Evolutionary conservation across 2,888 invertebrate species (phyloP).

Genomic region (Phanerotoma sp.): DNA sequence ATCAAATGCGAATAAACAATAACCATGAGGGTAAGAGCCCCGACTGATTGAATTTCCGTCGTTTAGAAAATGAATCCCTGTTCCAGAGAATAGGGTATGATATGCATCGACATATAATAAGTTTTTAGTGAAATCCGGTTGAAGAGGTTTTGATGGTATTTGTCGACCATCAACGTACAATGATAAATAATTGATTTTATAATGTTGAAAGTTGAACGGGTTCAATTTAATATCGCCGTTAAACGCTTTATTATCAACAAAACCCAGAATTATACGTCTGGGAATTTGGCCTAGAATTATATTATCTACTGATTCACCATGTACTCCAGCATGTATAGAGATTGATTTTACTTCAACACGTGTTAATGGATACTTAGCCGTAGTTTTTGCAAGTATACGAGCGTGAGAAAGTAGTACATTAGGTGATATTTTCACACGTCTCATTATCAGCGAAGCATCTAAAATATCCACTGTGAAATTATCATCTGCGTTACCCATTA

Average conservation of each 20-base stretch:
- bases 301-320: constrained; percentile 40
- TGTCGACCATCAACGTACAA: neutral
- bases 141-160: constrained; percentile 2
- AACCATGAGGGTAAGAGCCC: too few species aligned
- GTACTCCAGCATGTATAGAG: constrained; percentile 33
- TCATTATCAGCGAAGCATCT: constrained; percentile 31
- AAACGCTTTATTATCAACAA: constrained; percentile 34
- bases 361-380: constrained; percentile 35
- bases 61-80: too few species aligned
- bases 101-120: too few species aligned
- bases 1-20: too few species aligned
- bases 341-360: constrained; percentile 31
- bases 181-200: constrained; percentile 4
- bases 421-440: constrained; percentile 29
- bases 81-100: too few species aligned
- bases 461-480: too few species aligned
- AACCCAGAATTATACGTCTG: constrained; percentile 39
- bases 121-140: constrained; percentile 5
- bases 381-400: constrained; percentile 24
- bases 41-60: too few species aligned
- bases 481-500: too few species aligned
- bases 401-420: constrained; percentile 31
- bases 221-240: constrained; percentile 32
- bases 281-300: constrained; percentile 42
- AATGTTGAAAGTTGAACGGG: too few species aligned